These are phyloP conservation scores for Maccullochella peelii DNA, from an alignment of 2,113 vertebrate species.

Conservation along the genomic window DNA sequence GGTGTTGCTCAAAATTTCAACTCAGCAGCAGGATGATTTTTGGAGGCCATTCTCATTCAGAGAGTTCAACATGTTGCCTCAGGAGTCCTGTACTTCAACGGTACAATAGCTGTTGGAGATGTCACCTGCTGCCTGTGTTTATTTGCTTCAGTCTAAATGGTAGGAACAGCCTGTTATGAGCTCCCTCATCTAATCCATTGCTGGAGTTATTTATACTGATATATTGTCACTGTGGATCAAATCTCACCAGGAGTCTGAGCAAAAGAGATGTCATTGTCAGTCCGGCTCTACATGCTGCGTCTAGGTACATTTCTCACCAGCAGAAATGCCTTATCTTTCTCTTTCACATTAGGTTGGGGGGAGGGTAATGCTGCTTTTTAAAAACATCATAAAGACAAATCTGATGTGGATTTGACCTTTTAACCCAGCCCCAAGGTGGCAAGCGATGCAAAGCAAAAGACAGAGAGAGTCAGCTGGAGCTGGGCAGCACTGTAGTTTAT, in stretches of 20 bases:
- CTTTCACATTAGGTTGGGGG: neutral
- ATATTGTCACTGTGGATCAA: constrained; percentile 61
- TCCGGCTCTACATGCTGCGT: constrained; percentile 25
- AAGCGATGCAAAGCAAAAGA: constrained; percentile 30
- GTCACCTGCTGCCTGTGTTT: constrained; percentile 61
- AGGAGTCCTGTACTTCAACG: constrained; percentile 24
- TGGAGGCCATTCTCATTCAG: constrained; percentile 10
- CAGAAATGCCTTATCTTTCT: constrained; percentile 24
- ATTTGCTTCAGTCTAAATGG: constrained; percentile 61
- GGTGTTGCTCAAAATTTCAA: constrained; percentile 8
- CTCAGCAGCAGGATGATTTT: neutral
- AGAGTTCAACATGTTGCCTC: constrained; percentile 42
- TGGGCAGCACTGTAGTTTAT: constrained; percentile 1
- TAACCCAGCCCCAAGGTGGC: constrained; percentile 32
- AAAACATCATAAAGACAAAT: constrained; percentile 46
- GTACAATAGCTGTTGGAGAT: constrained; percentile 38
- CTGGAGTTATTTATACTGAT: constrained; percentile 72
- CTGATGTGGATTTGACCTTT: constrained; percentile 67
- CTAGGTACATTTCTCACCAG: constrained; percentile 26
- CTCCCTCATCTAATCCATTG: constrained; percentile 63
- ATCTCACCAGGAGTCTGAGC: constrained; percentile 52
- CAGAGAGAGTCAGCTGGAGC: constrained; percentile 25
- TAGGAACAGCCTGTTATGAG: constrained; percentile 56
- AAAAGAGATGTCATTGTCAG: constrained; percentile 59
- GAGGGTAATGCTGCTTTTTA: neutral